Percentiles rank a stretch among this genome's conserved stretches.
Evolutionary conservation across 2,113 vertebrate species (phyloP).

Genomic region (Vidua macroura): DNA sequence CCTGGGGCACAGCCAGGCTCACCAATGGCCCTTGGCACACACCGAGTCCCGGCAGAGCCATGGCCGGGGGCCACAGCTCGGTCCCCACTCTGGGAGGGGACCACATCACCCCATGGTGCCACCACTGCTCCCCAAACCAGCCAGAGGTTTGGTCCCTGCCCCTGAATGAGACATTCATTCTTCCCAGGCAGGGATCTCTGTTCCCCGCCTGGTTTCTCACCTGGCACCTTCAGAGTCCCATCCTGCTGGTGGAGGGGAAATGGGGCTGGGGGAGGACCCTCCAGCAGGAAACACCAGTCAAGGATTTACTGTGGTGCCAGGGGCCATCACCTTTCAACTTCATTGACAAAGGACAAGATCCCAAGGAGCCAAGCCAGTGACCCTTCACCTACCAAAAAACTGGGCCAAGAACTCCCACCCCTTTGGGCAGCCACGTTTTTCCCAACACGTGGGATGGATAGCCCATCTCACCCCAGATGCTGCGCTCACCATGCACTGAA

Average conservation of each 20-base stretch:
- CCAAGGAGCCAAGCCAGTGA: not conserved
- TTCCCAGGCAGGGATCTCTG: rapidly evolving
- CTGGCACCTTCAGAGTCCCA: conserved; percentile 70
- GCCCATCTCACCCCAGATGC: rapidly evolving
- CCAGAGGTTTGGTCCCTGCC: not conserved
- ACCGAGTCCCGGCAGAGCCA: not conserved
- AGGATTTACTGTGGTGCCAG: not conserved
- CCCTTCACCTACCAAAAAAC: not conserved
- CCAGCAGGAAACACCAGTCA: not conserved
- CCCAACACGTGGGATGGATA: rapidly evolving
- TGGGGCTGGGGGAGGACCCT: not conserved
- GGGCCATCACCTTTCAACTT: not conserved
- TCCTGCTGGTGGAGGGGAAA: not conserved
- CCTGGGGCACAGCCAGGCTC: not conserved
- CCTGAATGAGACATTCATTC: too few relatives aligned
- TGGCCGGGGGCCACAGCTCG: rapidly evolving
- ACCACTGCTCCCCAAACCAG: not conserved
- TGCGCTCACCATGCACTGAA: conserved; percentile 65
- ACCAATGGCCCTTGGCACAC: rapidly evolving
- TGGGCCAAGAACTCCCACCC: not conserved
- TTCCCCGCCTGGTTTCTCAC: conserved; percentile 57
- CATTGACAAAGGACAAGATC: not conserved
- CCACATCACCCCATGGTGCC: rapidly evolving
- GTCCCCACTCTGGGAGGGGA: rapidly evolving
- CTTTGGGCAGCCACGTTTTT: rapidly evolving